A percentile compares a stretch with the other conserved stretches of the same genome.
phyloP scores from a whole-genome alignment of 2,113 vertebrate species.

The Myotis yumanensis region DNA sequence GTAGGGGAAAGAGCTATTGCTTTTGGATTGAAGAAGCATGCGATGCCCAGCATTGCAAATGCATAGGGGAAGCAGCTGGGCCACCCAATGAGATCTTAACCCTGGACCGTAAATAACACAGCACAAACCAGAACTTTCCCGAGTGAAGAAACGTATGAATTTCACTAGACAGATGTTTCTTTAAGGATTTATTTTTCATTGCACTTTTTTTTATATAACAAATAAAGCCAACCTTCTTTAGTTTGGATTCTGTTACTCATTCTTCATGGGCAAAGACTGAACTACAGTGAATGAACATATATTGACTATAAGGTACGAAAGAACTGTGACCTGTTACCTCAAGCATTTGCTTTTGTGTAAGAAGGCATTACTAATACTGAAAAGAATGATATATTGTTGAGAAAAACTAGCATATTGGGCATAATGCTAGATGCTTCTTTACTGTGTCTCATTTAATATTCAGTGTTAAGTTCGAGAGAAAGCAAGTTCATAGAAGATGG shows the following conservation, averaged over 20 bases:
- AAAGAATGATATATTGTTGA: neutral
- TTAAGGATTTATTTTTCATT: neutral
- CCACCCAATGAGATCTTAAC: slow-evolving; percentile 69
- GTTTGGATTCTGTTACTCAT: neutral
- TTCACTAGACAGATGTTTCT: slow-evolving; percentile 63
- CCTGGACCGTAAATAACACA: slow-evolving; percentile 36
- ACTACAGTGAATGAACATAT: neutral
- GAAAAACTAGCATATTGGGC: neutral
- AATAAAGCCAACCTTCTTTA: slow-evolving; percentile 18
- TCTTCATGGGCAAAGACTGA: neutral
- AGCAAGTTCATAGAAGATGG: neutral
- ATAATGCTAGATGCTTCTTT: neutral
- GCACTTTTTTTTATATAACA: slow-evolving; percentile 30
- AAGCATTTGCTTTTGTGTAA: neutral
- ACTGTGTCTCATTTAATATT: neutral
- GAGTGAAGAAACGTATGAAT: neutral
- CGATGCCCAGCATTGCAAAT: neutral
- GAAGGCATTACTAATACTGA: neutral
- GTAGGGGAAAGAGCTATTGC: neutral
- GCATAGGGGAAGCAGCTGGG: neutral
- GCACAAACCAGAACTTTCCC: slow-evolving; percentile 39
- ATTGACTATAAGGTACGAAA: neutral
- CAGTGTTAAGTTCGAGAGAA: neutral
- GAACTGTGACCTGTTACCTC: neutral
- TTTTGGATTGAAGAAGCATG: slow-evolving; percentile 44